A percentile compares a stretch with the other conserved stretches of the same genome.
These are phyloP conservation scores for Piezodorus guildinii DNA, from an alignment of 1,140 invertebrate species.

Conservation along the genomic window DNA sequence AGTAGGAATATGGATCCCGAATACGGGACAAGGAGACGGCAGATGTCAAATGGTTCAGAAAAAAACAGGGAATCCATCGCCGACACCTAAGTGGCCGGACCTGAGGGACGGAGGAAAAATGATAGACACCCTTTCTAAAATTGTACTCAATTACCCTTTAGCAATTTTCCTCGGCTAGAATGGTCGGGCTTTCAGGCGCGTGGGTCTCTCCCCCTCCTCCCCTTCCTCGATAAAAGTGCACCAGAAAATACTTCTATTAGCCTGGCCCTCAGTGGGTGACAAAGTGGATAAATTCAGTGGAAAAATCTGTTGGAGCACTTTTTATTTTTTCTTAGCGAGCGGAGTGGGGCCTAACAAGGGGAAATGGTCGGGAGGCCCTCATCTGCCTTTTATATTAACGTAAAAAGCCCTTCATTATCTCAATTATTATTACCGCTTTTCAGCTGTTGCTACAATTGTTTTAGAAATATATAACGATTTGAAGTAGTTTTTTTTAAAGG, in stretches of 20 bases:
- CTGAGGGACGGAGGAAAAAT: not conserved
- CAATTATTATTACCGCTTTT: too few species aligned
- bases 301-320: not conserved
- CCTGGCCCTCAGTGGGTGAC: not conserved
- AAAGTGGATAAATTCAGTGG: slow-evolving; percentile 8
- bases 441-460: too few species aligned
- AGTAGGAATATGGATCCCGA: too few species aligned
- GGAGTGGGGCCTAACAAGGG: too few species aligned
- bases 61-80: not conserved
- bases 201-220: not conserved
- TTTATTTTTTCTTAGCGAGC: not conserved
- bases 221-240: not conserved
- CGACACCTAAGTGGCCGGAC: not conserved
- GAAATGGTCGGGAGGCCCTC: too few species aligned
- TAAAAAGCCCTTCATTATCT: too few species aligned
- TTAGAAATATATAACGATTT: too few species aligned
- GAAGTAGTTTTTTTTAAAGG: too few species aligned
- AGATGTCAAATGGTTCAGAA: slow-evolving; percentile 7
- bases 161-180: not conserved
- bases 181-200: slow-evolving; percentile 3
- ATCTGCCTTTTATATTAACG: too few species aligned
- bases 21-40: not conserved
- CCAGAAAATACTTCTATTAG: slow-evolving; percentile 9
- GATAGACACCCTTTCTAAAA: not conserved
- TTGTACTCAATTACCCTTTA: not conserved